Conservation (phyloP, 2,797 vertebrate species). For the Florisuga fusca region DNA sequence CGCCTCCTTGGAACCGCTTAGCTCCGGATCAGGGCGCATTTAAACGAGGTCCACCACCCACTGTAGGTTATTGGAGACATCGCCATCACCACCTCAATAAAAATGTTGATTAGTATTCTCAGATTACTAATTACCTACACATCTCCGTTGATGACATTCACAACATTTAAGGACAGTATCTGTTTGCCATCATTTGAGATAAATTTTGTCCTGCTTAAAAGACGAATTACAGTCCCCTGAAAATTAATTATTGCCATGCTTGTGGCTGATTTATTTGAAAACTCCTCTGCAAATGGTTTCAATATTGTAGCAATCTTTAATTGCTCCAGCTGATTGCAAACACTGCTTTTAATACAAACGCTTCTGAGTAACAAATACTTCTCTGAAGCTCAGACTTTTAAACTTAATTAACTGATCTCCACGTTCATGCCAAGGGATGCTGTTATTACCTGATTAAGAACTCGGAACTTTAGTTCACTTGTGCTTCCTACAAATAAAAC, state of each 20-base stretch:
- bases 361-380: background rate
- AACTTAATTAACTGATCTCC: background rate
- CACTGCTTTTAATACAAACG: background rate
- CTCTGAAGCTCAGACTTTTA: background rate
- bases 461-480: background rate
- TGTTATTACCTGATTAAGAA: background rate
- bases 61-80: background rate
- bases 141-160: background rate
- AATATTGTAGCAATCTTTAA: background rate
- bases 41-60: too few relatives aligned
- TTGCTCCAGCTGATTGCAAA: background rate
- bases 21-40: too few relatives aligned
- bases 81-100: rapidly evolving
- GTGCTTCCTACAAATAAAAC: background rate
- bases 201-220: background rate
- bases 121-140: rapidly evolving
- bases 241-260: background rate
- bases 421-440: background rate
- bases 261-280: background rate
- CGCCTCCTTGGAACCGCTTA: too few relatives aligned
- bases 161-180: too few relatives aligned
- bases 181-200: background rate
- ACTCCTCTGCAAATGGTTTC: background rate
- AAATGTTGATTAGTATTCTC: background rate
- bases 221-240: background rate